A percentile compares a stretch with the other conserved stretches of the same genome.
phyloP scores from a whole-genome alignment of 2,113 vertebrate species.

The Trogon melanurus region DNA sequence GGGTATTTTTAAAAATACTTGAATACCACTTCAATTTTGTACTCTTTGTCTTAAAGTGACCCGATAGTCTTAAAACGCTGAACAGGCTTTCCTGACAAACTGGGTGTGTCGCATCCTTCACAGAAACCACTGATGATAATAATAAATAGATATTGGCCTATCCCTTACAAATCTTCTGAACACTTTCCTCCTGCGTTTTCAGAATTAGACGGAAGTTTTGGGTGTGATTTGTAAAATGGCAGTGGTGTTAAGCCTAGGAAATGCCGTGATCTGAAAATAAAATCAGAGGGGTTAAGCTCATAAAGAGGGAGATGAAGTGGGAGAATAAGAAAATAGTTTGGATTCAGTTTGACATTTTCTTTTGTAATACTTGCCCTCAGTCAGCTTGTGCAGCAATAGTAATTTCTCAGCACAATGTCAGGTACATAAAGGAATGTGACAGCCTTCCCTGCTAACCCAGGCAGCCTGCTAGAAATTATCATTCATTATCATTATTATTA shows the following conservation, averaged over 20 bases:
- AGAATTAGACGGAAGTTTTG: background rate
- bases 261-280: background rate
- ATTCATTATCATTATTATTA: constrained; percentile 35
- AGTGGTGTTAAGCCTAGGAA: background rate
- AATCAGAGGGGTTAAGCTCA: background rate
- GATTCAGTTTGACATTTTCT: constrained; percentile 18
- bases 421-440: constrained; percentile 31
- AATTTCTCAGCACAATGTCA: constrained; percentile 49
- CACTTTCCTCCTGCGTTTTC: background rate
- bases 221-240: background rate
- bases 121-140: background rate
- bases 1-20: background rate
- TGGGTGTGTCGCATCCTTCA: background rate
- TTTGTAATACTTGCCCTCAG: constrained; percentile 7
- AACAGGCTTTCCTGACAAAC: background rate
- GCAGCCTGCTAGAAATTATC: constrained; percentile 41
- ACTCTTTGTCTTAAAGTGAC: background rate
- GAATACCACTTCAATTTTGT: background rate
- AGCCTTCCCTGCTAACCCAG: background rate
- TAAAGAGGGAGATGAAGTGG: background rate
- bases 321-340: constrained; percentile 8
- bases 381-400: background rate
- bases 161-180: background rate
- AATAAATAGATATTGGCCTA: background rate
- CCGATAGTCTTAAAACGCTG: background rate